Base-by-base conservation (phyloP, 2,113 vertebrate species). In the Cavia aperea region DNA sequence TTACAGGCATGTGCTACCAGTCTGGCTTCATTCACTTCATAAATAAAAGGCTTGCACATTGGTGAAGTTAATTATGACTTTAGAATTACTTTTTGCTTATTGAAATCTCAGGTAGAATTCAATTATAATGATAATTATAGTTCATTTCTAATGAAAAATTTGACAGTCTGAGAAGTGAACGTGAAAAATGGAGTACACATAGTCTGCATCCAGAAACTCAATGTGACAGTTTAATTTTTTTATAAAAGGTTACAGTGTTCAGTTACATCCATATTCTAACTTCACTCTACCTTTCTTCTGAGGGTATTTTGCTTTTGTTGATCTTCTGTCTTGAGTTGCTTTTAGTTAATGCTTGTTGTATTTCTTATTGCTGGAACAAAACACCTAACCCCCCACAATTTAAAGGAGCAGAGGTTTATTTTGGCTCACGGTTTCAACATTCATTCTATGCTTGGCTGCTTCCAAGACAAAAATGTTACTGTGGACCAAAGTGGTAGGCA, bases 121-220 rank as follows among this genome's bases (percentile, higher is more conserved):
- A 95, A 77, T 94, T 91, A 94, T 87, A 62, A 92, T 91, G 92
- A 94, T 92, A 96, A 51, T 95, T 95, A 84, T 56, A 95, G 84
- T 96, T 96, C 70, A 92, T 96, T 96, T 95, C 85, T 91, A 95
- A 88, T 94, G 73, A 93, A 94, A 93, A 96, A 89, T 83, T 94
- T 91, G 93, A 93, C 95, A 94, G 46, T 46, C 81, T 73, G 94
- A 82, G 89, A 95, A 94, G 92, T 94, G 84, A 96, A 94, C 92
- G 92, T 89, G 66, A 95, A 95, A 94, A 95, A 94, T 91, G 62
- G 65, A 94, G 82, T 51, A 24, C 39, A 65, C 39, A 39, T 93
- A 92, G 82, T 92, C 70, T 89, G 11, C 24, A 84, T 85, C 84
- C 60, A 95, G 77, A 85, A 94, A 93, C 89, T 62, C 89, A 93